phyloP scores from a whole-genome alignment of 2,113 vertebrate species.

The Oreochromis spilurus region DNA sequence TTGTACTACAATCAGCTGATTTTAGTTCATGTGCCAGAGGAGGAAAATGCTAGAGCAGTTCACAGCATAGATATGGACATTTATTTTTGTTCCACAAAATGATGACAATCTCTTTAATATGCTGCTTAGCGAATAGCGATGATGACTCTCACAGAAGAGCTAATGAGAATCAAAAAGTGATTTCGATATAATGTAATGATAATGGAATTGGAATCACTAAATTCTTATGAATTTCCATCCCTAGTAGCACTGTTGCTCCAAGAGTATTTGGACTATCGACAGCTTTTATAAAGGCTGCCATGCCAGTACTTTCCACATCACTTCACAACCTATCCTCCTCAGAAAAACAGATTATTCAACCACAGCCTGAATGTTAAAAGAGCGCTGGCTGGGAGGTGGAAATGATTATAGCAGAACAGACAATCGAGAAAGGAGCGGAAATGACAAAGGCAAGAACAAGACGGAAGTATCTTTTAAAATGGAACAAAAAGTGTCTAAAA shows the following conservation, averaged over 20 bases:
- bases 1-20: not conserved
- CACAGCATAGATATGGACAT: not conserved
- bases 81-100: not conserved
- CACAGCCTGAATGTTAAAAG: not conserved
- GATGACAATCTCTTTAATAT: not conserved
- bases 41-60: not conserved
- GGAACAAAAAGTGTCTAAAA: not conserved
- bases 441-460: not conserved
- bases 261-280: not conserved
- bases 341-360: not conserved
- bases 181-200: not conserved
- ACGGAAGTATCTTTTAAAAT: not conserved
- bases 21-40: not conserved
- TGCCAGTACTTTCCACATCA: not conserved
- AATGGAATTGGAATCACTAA: not conserved
- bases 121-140: not conserved
- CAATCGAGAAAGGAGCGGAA: not conserved
- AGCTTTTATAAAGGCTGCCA: not conserved
- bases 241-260: not conserved
- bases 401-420: not conserved
- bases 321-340: not conserved
- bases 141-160: not conserved
- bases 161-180: not conserved
- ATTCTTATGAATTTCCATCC: not conserved
- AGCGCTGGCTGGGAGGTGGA: not conserved